phyloP scores from a whole-genome alignment of 2,888 invertebrate genomes.

The Aphodius sticticus region DNA sequence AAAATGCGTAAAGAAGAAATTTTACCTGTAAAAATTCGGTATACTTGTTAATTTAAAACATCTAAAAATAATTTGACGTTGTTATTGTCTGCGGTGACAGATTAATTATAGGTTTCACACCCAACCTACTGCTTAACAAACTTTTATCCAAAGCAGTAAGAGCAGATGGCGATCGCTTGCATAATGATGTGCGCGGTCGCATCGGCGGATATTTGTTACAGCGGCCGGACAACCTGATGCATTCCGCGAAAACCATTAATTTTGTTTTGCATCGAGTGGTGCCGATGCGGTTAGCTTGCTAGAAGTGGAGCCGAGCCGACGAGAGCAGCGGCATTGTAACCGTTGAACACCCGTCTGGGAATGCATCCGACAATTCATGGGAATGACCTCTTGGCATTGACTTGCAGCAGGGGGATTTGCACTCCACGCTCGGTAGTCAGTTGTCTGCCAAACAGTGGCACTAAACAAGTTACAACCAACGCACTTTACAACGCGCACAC shows the following conservation, averaged over 20 bases:
- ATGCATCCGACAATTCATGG: conserved; percentile 38
- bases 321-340: background rate
- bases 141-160: background rate
- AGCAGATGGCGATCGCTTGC: background rate
- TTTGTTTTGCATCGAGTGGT: background rate
- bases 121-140: background rate
- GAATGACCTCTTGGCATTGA: conserved; percentile 51
- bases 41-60: background rate
- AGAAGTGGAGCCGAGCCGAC: background rate
- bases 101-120: background rate
- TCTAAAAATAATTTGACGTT: background rate
- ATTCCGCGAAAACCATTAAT: conserved; percentile 4
- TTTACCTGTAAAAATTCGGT: no score
- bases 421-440: background rate
- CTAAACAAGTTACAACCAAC: background rate
- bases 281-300: background rate
- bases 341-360: conserved; percentile 20
- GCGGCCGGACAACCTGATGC: background rate
- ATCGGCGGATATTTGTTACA: background rate
- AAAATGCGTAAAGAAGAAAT: no score
- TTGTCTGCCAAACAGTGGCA: background rate
- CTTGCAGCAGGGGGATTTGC: conserved; percentile 23
- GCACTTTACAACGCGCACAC: background rate
- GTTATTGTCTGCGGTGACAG: background rate
- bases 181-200: background rate